Conservation (phyloP, 30 jellyfish, hydroid and myxozoan species). For the Turritopsis dohrnii region DNA sequence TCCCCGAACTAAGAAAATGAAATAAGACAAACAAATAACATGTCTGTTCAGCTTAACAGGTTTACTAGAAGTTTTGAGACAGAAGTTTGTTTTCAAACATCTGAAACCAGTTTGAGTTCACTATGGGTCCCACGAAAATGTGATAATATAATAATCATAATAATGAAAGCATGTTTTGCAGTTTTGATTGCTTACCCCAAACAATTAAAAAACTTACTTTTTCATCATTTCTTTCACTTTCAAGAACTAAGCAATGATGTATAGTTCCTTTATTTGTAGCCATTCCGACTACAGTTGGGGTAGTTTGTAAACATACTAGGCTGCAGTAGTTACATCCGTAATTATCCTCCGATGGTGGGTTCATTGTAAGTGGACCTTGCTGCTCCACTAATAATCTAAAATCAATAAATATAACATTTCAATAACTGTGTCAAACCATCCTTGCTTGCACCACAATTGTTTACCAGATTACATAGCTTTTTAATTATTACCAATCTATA, state of each 20-base stretch:
- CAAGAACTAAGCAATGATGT: conserved; percentile 79
- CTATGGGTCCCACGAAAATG: no score
- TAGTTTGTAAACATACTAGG: conserved; percentile 59
- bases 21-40: neutral
- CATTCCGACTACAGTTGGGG: conserved; percentile 76
- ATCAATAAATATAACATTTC: no score
- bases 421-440: no score
- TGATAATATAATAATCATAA: no score
- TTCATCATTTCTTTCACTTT: conserved; percentile 27
- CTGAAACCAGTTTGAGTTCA: no score
- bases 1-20: neutral
- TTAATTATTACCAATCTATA: no score
- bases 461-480: no score
- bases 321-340: conserved; percentile 80
- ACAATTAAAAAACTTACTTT: neutral
- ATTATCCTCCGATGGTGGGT: conserved; percentile 92
- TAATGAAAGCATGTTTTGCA: neutral
- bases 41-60: no score
- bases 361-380: conserved; percentile 83
- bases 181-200: no score
- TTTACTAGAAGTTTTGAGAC: no score
- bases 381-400: conserved; percentile 54
- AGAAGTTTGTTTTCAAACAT: no score
- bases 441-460: no score
- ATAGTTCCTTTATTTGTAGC: conserved; percentile 61